Conservation (phyloP, 2,888 invertebrate genomes). For the Xestoiulus laeticollis region DNA sequence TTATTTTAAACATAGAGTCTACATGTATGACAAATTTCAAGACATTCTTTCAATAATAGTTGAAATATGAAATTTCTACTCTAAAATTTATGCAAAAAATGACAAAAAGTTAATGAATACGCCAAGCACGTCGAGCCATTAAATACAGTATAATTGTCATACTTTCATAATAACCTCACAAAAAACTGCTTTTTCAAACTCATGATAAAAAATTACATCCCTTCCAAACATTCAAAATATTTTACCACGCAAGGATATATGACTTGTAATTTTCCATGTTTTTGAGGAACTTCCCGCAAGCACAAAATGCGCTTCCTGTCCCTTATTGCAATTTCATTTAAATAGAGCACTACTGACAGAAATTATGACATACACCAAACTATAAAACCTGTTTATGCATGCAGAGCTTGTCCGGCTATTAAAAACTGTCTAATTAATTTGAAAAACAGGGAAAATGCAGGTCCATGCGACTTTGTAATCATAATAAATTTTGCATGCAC, state of each 20-base stretch:
- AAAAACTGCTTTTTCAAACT: not conserved
- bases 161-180: not conserved
- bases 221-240: not conserved
- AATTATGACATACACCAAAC: not conserved
- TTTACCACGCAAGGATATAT: not conserved
- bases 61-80: too few species aligned
- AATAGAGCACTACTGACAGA: not conserved
- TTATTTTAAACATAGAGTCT: too few species aligned
- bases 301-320: not conserved
- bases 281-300: not conserved
- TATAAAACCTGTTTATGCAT: slow-evolving; percentile 23
- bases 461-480: slow-evolving; percentile 24
- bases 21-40: too few species aligned
- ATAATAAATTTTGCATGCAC: not conserved
- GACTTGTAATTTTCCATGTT: not conserved
- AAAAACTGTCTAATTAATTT: slow-evolving; percentile 31
- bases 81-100: too few species aligned
- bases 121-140: not conserved
- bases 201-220: not conserved
- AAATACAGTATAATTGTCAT: not conserved
- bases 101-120: not conserved
- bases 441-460: not conserved
- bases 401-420: not conserved
- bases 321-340: not conserved
- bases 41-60: too few species aligned